Evolutionary conservation across 2,797 vertebrate species (phyloP), one percentile per base, ranked within the genome.

Genomic region (Phylloscopus collybita): DNA sequence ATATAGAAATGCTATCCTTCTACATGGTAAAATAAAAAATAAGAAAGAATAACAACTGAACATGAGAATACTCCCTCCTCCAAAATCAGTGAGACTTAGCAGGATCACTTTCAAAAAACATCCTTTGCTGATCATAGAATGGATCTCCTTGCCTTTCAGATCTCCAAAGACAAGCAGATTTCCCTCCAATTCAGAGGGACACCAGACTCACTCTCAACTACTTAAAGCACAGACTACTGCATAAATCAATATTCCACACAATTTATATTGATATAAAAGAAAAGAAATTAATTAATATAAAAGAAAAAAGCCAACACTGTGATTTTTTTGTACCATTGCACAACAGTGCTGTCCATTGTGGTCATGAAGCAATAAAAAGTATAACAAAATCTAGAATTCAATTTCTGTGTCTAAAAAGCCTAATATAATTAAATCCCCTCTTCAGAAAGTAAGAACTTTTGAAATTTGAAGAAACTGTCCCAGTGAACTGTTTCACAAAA

Each of bases 11-110:
- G 3, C 2, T 70, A 42, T 66, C 10, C 3, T 54, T 82, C 45
- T 66, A 11, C 16, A 40, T 7, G 57, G 20, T 12, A 83, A 92
- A 61, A 32, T 61, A 67, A 79, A 9, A 73, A 83, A 42, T 30
- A 69, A 42, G 19, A 10, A 42, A 47, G 12, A 83, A 57, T 10
- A 86, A 78, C 16, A 23, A 25, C 8, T 79, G 51, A 49, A 54
- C 17, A 64, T 0, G 1, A 59, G 13, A 74, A 78, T 3, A 47
- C 2, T 10, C 2, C 3, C 1, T 62, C 6, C 20, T 49, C 13
- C 30, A 61, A 65, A 82, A 62, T 50, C 45, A 47, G 19, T 20
- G 8, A 65, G 9, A 44, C 32, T 65, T 34, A 51, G 17, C 12
- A 84, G 6, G 13, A 67, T 64, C 20, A 13, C 11, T 34, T 36